Evolutionary conservation across 1,140 invertebrate genomes (phyloP), one percentile per base, ranked within the genome.

Genomic region (Triops cancriformis): DNA sequence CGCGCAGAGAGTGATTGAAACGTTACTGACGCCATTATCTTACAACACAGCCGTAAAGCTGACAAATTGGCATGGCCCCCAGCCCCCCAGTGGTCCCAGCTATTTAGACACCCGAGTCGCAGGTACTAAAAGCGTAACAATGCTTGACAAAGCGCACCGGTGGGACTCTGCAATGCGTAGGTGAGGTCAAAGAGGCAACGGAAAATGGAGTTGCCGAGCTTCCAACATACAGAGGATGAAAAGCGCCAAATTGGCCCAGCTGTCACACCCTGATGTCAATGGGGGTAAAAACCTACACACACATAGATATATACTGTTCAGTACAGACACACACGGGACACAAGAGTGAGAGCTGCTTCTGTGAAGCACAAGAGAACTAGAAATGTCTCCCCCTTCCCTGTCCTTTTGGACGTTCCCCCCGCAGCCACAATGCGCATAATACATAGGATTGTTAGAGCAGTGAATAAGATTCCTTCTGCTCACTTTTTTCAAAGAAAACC

Each of bases 71-170:
- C 51, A 18, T 64, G 51, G 51, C 51, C 51, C 51, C 10, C 10
- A n/a, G 51, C 51, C n/a, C n/a, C n/a, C n/a, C n/a, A n/a, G 1
- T 23, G 14, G n/a, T 7, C 51, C 51, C 23, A 3, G 51, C 51
- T 64, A 64, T 64, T 64, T 64, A 64, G 51, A 64, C 51, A 64
- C 51, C 51, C 14, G 51, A 64, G 51, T 64, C 51, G 51, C 51
- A 64, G 51, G 51, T 64, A n/a, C 51, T 64, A 64, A n/a, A 64
- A 64, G 51, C 51, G 51, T 64, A 64, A 64, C 51, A 64, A 64
- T 64, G 51, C 51, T 64, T 23, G 23, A 64, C 51, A 64, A 64
- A 64, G 51, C 14, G 51, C 31, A 37, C 31, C 31, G 31, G 31
- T 37, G 31, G 31, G 31, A 37, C 31, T 37, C 2, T 37, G 31